These are phyloP conservation scores for Parnassius smintheus DNA, from an alignment of 2,888 invertebrate genomes.

Conservation along the genomic window DNA sequence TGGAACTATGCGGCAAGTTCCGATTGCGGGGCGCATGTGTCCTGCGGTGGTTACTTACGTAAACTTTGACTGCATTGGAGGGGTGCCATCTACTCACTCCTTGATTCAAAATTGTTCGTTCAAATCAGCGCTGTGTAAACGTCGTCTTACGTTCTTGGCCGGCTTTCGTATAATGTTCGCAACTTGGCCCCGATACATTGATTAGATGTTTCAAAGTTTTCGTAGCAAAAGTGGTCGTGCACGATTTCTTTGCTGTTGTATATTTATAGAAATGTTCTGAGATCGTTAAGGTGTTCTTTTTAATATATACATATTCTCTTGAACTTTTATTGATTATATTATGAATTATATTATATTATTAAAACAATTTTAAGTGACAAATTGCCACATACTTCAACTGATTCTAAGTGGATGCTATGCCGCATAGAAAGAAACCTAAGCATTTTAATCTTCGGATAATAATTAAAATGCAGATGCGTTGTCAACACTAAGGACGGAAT, in stretches of 20 bases:
- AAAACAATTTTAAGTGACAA: no score
- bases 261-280: neutral
- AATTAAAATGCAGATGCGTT: no score
- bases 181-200: slow-evolving; percentile 8
- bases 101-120: neutral
- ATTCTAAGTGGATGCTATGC: no score
- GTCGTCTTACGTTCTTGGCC: neutral
- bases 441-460: no score
- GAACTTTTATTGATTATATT: no score
- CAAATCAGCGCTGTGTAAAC: neutral
- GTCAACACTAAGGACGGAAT: no score
- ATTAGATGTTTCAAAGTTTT: slow-evolving; percentile 7
- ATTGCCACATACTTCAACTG: no score
- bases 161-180: neutral
- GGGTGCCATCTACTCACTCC: slow-evolving; percentile 9
- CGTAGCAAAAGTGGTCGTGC: slow-evolving; percentile 1
- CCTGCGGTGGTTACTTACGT: slow-evolving; percentile 19
- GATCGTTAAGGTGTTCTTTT: no score
- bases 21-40: slow-evolving; percentile 2
- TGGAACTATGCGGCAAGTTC: neutral
- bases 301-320: no score
- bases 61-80: slow-evolving; percentile 21
- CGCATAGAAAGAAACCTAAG: no score
- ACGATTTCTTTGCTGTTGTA: neutral
- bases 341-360: no score